Conservation (phyloP, 2,113 vertebrate species). For the Falcunculus frontatus region DNA sequence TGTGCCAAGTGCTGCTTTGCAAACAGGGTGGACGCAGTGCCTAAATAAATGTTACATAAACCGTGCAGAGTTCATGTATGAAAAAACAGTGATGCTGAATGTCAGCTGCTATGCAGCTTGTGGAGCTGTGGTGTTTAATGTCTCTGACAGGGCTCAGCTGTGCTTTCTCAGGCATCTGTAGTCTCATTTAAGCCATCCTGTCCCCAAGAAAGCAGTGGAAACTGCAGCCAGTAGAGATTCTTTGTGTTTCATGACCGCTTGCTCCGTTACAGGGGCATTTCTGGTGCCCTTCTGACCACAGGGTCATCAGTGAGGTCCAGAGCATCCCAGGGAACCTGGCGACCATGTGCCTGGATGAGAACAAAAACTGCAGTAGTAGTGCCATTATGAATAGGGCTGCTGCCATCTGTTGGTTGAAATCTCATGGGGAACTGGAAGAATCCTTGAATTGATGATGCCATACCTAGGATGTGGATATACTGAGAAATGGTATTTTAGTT, state of each 20-base stretch:
- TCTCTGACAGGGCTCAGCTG: background rate
- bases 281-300: background rate
- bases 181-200: background rate
- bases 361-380: background rate
- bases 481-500: background rate
- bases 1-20: background rate
- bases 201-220: background rate
- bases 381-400: slow-evolving; percentile 48
- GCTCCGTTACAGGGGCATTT: background rate
- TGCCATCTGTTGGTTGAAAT: slow-evolving; percentile 72
- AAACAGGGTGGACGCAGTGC: background rate
- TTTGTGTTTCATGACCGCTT: background rate
- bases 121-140: background rate
- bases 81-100: background rate
- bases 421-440: background rate
- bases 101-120: background rate
- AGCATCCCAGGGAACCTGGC: background rate
- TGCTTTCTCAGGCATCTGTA: background rate
- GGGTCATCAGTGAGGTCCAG: background rate
- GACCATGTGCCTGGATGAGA: background rate
- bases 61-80: background rate
- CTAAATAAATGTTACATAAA: background rate
- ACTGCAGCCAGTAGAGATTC: background rate
- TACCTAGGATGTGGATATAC: background rate
- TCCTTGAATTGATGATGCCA: background rate